Evolutionary conservation across 1,140 invertebrate genomes (phyloP), one percentile per base, ranked within the genome.

Genomic region (Protaetia brevitarsis): DNA sequence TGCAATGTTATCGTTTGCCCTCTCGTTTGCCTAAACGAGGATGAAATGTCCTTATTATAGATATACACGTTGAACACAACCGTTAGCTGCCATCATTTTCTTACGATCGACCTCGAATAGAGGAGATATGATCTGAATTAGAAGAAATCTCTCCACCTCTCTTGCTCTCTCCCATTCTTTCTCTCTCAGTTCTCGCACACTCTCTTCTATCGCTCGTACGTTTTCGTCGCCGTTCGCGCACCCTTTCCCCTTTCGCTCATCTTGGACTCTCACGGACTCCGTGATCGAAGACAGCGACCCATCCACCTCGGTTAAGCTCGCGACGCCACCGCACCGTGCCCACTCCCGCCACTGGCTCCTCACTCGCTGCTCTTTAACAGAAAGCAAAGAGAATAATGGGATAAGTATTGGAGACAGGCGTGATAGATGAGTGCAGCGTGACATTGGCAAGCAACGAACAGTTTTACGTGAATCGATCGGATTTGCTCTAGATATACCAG

Each of bases 311-410:
- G 4, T 51, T 51, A 51, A 51, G 41, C 41, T 23, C 41, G 26
- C 41, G 19, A 51, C 26, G 19, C 7, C 41, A 51, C 41, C 41
- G n/a, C n/a, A n/a, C n/a, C n/a, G n/a, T n/a, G n/a, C n/a, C n/a
- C n/a, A n/a, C n/a, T n/a, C n/a, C n/a, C n/a, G n/a, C n/a, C n/a
- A n/a, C n/a, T n/a, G 41, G 41, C 16, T 21, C 41, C 41, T 51
- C 41, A 51, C 41, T 51, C 41, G 41, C 41, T 51, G 19, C 41
- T 51, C 41, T 51, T 51, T 51, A 51, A 51, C 41, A 51, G 41
- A 51, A 41, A 51, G 16, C 8, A 51, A 51, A 51, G 16, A 19
- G 16, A 51, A 51, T n/a, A n/a, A 51, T 5, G 16, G 16, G 11
- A 51, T 51, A 21, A 51, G 16, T 51, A 51, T 51, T 51, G n/a